Evolutionary conservation across 1,140 invertebrate species (phyloP).

Genomic region (Heliconius congener): DNA sequence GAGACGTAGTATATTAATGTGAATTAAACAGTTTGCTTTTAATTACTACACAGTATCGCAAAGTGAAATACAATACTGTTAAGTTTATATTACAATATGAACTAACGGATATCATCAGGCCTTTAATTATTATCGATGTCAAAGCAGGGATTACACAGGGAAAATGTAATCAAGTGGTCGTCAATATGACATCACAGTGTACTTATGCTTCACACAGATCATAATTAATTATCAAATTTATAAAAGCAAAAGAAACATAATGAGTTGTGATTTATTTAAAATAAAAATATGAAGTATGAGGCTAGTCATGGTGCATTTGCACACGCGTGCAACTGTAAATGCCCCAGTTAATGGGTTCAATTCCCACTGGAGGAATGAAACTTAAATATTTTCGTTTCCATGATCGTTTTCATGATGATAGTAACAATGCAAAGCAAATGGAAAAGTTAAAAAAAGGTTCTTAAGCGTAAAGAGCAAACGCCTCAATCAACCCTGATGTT

Average conservation of each 20-base stretch:
- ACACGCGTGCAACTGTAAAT: no score
- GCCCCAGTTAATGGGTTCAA: no score
- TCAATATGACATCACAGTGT: no score
- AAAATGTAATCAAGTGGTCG: background rate
- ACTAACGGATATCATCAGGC: background rate
- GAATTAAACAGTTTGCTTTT: background rate
- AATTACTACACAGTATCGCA: background rate
- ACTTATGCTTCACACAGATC: background rate
- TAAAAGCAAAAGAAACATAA: background rate
- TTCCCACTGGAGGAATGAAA: no score
- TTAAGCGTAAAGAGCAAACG: no score
- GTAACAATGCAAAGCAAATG: no score
- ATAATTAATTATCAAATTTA: background rate
- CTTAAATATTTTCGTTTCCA: no score
- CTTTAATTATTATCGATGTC: background rate
- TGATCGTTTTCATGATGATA: no score
- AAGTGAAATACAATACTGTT: background rate
- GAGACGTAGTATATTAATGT: background rate
- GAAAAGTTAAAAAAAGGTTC: no score
- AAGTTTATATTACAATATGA: background rate
- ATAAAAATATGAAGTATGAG: no score
- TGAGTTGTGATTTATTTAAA: background rate
- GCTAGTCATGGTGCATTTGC: no score
- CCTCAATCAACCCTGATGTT: no score
- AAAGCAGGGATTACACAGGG: background rate